A percentile compares a stretch with the other conserved stretches of the same genome.
phyloP scores from a whole-genome alignment of 1,140 invertebrate genomes.

The Alviniconcha marisindica region DNA sequence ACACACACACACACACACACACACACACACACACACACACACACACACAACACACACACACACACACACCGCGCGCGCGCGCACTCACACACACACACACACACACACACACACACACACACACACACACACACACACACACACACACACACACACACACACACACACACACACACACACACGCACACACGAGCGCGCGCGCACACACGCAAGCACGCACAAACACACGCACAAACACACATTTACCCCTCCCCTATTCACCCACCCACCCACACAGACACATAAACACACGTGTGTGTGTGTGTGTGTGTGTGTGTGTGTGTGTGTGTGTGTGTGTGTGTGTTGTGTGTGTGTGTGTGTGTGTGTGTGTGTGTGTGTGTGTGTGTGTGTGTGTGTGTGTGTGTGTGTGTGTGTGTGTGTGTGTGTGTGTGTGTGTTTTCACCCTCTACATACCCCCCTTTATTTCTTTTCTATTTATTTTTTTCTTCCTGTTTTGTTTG shows the following conservation, averaged over 20 bases:
- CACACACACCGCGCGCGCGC: background rate
- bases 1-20: background rate
- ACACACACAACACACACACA: slow-evolving; percentile 11
- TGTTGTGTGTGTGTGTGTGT: too few species aligned
- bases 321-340: too few species aligned
- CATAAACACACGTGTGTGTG: background rate
- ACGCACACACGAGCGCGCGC: slow-evolving; percentile 8
- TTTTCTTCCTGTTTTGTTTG: too few species aligned
- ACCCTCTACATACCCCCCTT: too few species aligned
- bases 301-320: too few species aligned
- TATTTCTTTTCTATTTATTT: too few species aligned
- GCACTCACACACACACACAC: slow-evolving; percentile 13
- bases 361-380: too few species aligned
- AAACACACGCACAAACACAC: background rate
- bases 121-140: background rate
- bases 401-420: too few species aligned
- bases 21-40: background rate
- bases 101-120: slow-evolving; percentile 24
- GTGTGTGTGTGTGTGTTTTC: too few species aligned
- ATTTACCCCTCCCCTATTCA: background rate
- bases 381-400: too few species aligned
- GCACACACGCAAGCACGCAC: slow-evolving; percentile 4
- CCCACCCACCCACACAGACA: slow-evolving; percentile 15
- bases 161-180: slow-evolving; percentile 19
- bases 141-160: background rate